phyloP scores from a whole-genome alignment of 2,888 invertebrate genomes.

The Athrips mouffetella region DNA sequence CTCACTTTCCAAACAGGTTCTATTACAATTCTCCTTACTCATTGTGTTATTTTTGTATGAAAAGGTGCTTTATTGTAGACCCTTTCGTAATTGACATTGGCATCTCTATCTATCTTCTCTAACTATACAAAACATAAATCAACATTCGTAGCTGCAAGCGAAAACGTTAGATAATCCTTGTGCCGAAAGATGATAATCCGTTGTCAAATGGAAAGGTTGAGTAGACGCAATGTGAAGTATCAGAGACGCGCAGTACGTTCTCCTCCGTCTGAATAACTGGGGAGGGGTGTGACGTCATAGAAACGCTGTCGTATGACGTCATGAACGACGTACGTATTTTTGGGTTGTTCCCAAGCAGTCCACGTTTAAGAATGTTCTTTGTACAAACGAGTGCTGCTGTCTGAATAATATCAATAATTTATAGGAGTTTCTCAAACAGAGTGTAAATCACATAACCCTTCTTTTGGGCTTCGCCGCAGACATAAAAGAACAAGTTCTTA shows the following conservation, averaged over 20 bases:
- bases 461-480: too few relatives aligned
- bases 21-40: too few relatives aligned
- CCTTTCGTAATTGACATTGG: background rate
- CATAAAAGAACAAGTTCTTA: too few relatives aligned
- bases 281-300: constrained; percentile 1
- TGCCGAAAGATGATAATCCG: background rate
- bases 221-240: background rate
- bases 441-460: too few relatives aligned
- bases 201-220: background rate
- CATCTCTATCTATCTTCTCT: background rate
- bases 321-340: background rate
- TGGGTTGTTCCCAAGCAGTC: background rate
- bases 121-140: background rate
- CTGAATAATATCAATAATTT: too few relatives aligned
- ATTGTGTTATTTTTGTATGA: too few relatives aligned
- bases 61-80: too few relatives aligned
- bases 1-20: too few relatives aligned
- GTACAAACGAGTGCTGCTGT: too few relatives aligned
- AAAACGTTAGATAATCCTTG: background rate
- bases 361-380: too few relatives aligned
- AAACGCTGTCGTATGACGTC: background rate
- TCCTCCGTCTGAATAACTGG: background rate
- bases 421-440: too few relatives aligned
- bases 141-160: background rate
- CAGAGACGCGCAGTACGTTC: background rate